phyloP scores from a whole-genome alignment of 2,888 invertebrate species.

The Tridacna crocea region DNA sequence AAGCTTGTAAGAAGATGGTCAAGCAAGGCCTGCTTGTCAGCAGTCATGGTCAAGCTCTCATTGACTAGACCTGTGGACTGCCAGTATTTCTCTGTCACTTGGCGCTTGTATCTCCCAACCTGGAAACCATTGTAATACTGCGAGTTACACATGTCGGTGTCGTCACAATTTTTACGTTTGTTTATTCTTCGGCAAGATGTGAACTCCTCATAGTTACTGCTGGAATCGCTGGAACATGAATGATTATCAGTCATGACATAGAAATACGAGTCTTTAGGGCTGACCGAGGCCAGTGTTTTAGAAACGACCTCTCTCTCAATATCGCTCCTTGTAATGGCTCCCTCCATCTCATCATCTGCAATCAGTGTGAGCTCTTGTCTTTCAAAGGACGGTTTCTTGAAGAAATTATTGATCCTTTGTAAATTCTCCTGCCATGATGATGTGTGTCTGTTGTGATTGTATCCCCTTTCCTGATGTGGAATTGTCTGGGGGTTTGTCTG shows the following conservation, averaged over 20 bases:
- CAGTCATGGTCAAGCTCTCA: conserved; percentile 49
- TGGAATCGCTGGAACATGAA: conserved; percentile 48
- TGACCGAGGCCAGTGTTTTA: conserved; percentile 49
- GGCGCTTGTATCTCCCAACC: conserved; percentile 52
- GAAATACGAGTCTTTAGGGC: conserved; percentile 51
- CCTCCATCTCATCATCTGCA: conserved; percentile 40
- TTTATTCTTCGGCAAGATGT: conserved; percentile 58
- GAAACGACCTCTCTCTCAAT: conserved; percentile 59
- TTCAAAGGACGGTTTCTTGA: conserved; percentile 33
- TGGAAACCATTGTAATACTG: conserved; percentile 31
- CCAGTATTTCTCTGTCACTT: conserved; percentile 57
- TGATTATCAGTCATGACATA: conserved; percentile 55
- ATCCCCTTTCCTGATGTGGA: conserved; percentile 60
- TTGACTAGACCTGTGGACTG: conserved; percentile 22
- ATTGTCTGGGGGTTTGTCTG: conserved; percentile 53
- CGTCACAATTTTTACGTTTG: conserved; percentile 58
- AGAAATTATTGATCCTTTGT: conserved; percentile 55
- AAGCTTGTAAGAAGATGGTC: conserved; percentile 53
- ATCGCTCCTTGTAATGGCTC: conserved; percentile 54
- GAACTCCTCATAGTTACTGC: conserved; percentile 57
- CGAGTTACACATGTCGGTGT: conserved; percentile 39
- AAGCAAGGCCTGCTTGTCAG: conserved; percentile 53
- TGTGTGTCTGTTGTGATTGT: conserved; percentile 34
- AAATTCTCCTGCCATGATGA: conserved; percentile 54
- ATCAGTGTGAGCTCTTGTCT: conserved; percentile 39